These are phyloP conservation scores for Pantelozetes paolii DNA, from an alignment of 2,888 invertebrate genomes.

Conservation along the genomic window DNA sequence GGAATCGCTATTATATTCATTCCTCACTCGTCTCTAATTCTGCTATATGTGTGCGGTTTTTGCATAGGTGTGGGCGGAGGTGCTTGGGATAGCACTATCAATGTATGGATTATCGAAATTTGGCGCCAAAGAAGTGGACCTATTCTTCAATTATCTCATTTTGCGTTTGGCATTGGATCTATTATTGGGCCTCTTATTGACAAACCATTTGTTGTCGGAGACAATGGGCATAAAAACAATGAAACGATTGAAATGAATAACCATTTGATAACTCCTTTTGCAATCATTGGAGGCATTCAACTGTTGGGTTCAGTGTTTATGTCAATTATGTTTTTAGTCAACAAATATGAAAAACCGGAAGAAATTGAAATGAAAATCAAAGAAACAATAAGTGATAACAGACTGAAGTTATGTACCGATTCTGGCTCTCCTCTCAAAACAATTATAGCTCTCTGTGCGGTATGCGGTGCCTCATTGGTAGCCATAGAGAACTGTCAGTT, in stretches of 20 bases:
- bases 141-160: slow-evolving; percentile 11
- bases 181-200: slow-evolving; percentile 26
- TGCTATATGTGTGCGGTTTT: slow-evolving; percentile 9
- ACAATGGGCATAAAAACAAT: neutral
- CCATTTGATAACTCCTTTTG: slow-evolving; percentile 1
- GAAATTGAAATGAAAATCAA: neutral
- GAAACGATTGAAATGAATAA: neutral
- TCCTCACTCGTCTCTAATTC: neutral
- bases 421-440: neutral
- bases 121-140: slow-evolving; percentile 13
- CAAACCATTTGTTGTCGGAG: slow-evolving; percentile 6
- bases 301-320: slow-evolving; percentile 23
- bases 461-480: slow-evolving; percentile 12
- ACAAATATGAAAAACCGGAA: slow-evolving; percentile 15
- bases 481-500: slow-evolving; percentile 33
- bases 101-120: slow-evolving; percentile 22
- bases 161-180: slow-evolving; percentile 29
- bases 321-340: slow-evolving; percentile 13
- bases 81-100: slow-evolving; percentile 6
- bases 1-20: slow-evolving; percentile 16
- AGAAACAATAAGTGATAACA: neutral
- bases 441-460: neutral
- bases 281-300: slow-evolving; percentile 15
- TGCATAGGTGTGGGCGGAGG: slow-evolving; percentile 19
- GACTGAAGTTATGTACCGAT: neutral